phyloP scores from a whole-genome alignment of 1,140 invertebrate species.

The Pseudomyrmex concolor region DNA sequence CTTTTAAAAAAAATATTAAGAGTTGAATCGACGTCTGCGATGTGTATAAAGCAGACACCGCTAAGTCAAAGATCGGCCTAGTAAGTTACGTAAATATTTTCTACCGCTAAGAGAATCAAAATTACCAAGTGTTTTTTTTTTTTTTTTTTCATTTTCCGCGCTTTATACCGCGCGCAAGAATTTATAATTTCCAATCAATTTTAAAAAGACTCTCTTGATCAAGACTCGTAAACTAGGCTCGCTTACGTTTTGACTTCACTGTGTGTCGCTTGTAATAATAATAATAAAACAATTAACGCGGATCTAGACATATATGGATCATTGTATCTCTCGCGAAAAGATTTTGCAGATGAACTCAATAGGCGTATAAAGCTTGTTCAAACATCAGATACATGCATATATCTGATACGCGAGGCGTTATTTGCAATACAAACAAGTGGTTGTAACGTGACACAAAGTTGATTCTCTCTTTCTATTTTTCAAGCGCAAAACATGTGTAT shows the following conservation, averaged over 20 bases:
- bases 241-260: conserved; percentile 27
- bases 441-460: background rate
- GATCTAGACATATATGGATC: conserved; percentile 14
- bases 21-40: conserved; percentile 3
- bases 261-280: background rate
- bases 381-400: background rate
- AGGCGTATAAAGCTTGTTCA: conserved; percentile 28
- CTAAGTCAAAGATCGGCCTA: conserved; percentile 17
- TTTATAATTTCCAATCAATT: background rate
- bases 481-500: background rate
- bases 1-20: background rate
- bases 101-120: background rate
- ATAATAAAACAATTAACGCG: background rate
- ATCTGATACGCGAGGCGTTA: conserved; percentile 1
- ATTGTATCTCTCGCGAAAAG: conserved; percentile 3
- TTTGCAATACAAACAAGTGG: conserved; percentile 23
- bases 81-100: background rate
- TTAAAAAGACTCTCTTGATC: background rate
- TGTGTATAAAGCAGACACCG: background rate
- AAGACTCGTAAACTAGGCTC: background rate
- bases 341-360: conserved; percentile 36
- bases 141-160: background rate
- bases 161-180: background rate
- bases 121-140: background rate
- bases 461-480: background rate